Base-by-base conservation (phyloP, 2,113 vertebrate genomes). In the Anoplopoma fimbria region DNA sequence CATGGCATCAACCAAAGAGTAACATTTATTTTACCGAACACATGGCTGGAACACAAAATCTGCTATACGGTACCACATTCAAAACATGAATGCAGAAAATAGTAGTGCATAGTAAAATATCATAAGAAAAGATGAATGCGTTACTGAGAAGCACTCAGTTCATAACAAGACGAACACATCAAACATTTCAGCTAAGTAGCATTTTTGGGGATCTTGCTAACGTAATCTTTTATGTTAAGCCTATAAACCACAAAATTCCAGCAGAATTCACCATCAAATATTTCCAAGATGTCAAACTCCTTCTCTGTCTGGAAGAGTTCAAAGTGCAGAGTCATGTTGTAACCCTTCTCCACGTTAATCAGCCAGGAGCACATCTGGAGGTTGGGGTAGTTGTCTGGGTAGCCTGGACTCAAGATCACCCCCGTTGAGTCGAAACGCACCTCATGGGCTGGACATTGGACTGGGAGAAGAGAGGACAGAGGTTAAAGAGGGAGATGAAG, bases 351-450 rank as follows among this genome's bases (percentile, higher is more conserved):
- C 88, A 99, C 98, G 3, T 96, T 97, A 82, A 99, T 98, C 81
- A 97, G 96, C 98, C 98, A 99, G 0, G 97, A 96, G 89, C 98
- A 99, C 96, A 98, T 99, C 91, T 99, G 98, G 77, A 99, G 97
- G 73, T 99, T 99, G 73, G 97, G 97, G 76, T 99, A 99, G 89
- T 97, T 97, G 74, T 99, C 97, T n/a, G 97, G 98, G 75, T 96
- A 99, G 4, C 97, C 97, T 31, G 98, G 98, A 86, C 98, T 99
- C 89, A 99, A 76, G 64, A 99, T 99, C 42, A 99, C 97, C 40
- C 98, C 98, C 0, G 96, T 97, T 6, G 98, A 99, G 94, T 99
- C 98, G 31, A 98, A 96, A 17, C 97, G 96, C 65, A 99, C 95
- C 86, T 99, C 98, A 74, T 97, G 97, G 90, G 97, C 97, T 9